Evolutionary conservation across 2,113 vertebrate genomes (phyloP), one percentile per base, ranked within the genome.

Genomic region (Anas platyrhynchos): DNA sequence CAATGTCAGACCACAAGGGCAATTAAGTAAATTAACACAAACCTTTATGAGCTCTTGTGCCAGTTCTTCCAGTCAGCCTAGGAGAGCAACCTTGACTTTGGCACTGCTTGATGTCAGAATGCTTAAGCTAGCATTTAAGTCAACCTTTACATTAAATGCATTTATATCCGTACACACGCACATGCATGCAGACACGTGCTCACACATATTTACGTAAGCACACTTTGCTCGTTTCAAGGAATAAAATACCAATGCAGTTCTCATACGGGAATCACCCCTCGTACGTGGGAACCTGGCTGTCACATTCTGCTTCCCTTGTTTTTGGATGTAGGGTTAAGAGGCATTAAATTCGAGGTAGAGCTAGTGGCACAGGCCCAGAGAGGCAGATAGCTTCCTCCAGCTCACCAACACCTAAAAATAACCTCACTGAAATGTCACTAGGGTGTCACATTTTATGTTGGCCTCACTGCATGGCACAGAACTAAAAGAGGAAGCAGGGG

Each of bases 21-120:
- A 85, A 93, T 89, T 89, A 93, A 48, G 48, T 91, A 85, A 94
- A 96, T 91, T 93, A 91, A 85, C 48, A 44, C n/a, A 96, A 88
- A 27, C 3, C 67, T 93, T 62, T 54, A 88, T 58, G 58, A 88
- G 58, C 29, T 76, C 66, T 84, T 66, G 52, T 31, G 67, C 95
- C 0, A 0, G 92, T 95, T 93, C 59, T 91, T 89, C 93, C 71
- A 88, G 95, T 89, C 59, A 63, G 85, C n/a, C 87, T 34, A 69
- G 74, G 26, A 0, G 3, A 89, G 22, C 0, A 0, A 48, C 78
- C 34, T 82, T 76, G 59, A 36, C 61, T 86, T 74, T 1, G 2
- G 31, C 36, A 85, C 32, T 26, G 25, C 54, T 43, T 65, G 32
- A 38, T 85, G 78, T 27, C 2, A 1, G 89, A 94, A 89, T 76